Percentiles rank a stretch among this genome's conserved stretches.
phyloP scores from a whole-genome alignment of 2,113 vertebrate species.

The Oncorhynchus mykiss region DNA sequence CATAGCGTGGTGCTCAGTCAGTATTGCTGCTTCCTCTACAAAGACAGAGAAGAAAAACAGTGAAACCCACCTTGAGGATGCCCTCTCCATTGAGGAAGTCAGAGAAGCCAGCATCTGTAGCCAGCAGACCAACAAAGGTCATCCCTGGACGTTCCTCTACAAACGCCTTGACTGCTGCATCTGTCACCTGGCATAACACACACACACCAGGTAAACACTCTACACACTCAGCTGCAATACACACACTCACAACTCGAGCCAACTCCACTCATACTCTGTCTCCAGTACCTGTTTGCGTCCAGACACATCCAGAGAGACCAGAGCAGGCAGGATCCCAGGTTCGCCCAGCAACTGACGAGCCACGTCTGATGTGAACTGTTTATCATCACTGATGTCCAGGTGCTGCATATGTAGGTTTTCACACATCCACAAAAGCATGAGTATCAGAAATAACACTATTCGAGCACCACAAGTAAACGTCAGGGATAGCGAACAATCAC shows the following conservation, averaged over 20 bases:
- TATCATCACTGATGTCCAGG: constrained; percentile 97
- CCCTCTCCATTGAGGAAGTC: constrained; percentile 93
- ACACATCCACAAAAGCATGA: neutral
- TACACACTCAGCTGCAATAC: neutral
- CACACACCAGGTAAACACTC: neutral
- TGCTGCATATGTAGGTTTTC: constrained; percentile 67
- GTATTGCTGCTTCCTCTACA: neutral
- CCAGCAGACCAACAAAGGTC: constrained; percentile 94
- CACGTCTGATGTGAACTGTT: constrained; percentile 98
- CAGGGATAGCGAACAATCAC: too few species aligned
- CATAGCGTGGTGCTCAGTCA: too few species aligned
- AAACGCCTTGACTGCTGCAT: constrained; percentile 88
- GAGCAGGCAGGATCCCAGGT: constrained; percentile 85
- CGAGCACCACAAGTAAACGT: neutral
- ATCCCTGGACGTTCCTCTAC: constrained; percentile 89
- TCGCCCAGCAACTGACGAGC: constrained; percentile 91
- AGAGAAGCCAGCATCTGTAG: constrained; percentile 94
- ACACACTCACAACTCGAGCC: neutral
- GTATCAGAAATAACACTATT: neutral
- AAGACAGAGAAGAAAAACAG: neutral
- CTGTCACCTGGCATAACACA: constrained; percentile 80
- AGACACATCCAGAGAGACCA: constrained; percentile 92
- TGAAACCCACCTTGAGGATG: constrained; percentile 83
- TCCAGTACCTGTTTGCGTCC: constrained; percentile 88
- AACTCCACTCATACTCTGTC: too few species aligned